Conservation (phyloP, 2,113 vertebrate genomes). For the Fregetta grallaria region DNA sequence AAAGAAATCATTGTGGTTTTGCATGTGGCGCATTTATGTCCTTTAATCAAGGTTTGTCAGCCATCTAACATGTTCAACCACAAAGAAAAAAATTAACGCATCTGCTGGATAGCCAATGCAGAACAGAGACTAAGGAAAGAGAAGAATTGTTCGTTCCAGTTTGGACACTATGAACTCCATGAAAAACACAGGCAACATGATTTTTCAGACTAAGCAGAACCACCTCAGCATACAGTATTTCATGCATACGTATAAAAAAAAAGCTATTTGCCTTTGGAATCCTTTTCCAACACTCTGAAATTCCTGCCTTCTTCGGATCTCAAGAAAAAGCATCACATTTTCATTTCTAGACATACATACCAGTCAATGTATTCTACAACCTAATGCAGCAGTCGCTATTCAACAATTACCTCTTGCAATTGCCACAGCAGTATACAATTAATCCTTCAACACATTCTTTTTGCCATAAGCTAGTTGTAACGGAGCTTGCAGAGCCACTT, state of each 20-base stretch:
- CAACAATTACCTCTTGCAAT: not conserved
- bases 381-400: not conserved
- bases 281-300: not conserved
- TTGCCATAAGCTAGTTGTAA: not conserved
- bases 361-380: not conserved
- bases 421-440: not conserved
- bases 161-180: not conserved
- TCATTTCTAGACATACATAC: not conserved
- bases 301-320: not conserved
- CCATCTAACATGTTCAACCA: slow-evolving; percentile 49
- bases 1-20: slow-evolving; percentile 71
- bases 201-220: not conserved
- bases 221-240: not conserved
- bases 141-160: not conserved
- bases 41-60: slow-evolving; percentile 51
- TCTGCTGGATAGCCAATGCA: not conserved
- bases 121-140: not conserved
- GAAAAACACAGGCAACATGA: not conserved
- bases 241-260: not conserved
- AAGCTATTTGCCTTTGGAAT: not conserved
- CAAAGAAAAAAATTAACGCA: slow-evolving; percentile 3
- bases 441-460: not conserved
- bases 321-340: not conserved
- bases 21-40: slow-evolving; percentile 48
- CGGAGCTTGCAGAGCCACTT: not conserved